Conservation (phyloP, 2,113 vertebrate genomes). For the Leiothrix lutea region DNA sequence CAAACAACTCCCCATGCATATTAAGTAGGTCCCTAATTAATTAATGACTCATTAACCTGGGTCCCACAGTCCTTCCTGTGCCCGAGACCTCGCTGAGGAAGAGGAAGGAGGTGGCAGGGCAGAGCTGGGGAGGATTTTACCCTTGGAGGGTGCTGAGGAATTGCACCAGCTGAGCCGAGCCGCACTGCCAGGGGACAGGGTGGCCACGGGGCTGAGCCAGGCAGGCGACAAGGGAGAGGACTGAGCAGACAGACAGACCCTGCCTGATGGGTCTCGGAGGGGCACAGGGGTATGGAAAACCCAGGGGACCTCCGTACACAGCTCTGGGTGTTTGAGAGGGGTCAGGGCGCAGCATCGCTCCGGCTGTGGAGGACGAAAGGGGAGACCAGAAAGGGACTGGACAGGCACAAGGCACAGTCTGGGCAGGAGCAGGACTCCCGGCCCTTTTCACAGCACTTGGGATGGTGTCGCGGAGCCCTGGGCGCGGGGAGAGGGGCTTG, state of each 20-base stretch:
- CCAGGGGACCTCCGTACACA: not conserved
- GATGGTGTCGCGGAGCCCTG: not conserved
- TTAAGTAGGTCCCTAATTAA: constrained; percentile 44
- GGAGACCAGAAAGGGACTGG: not conserved
- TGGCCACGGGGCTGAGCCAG: not conserved
- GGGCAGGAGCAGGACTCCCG: not conserved
- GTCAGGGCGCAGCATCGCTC: not conserved
- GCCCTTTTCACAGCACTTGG: not conserved
- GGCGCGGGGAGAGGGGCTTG: not conserved
- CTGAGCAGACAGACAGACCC: not conserved
- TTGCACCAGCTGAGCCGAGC: not conserved
- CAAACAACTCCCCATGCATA: constrained; percentile 35
- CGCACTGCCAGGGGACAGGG: not conserved
- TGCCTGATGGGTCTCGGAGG: not conserved
- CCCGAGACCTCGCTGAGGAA: not conserved
- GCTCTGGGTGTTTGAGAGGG: rapidly evolving
- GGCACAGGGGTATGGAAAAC: rapidly evolving
- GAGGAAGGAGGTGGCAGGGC: not conserved
- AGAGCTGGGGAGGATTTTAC: not conserved
- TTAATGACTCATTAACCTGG: constrained; percentile 56
- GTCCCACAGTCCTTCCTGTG: not conserved
- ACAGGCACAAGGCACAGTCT: not conserved
- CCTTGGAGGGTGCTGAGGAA: not conserved
- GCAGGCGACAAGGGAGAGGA: not conserved
- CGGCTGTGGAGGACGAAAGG: not conserved